Evolutionary conservation across 2,113 vertebrate genomes (phyloP), one percentile per base, ranked within the genome.

Genomic region (Dinomys branickii): DNA sequence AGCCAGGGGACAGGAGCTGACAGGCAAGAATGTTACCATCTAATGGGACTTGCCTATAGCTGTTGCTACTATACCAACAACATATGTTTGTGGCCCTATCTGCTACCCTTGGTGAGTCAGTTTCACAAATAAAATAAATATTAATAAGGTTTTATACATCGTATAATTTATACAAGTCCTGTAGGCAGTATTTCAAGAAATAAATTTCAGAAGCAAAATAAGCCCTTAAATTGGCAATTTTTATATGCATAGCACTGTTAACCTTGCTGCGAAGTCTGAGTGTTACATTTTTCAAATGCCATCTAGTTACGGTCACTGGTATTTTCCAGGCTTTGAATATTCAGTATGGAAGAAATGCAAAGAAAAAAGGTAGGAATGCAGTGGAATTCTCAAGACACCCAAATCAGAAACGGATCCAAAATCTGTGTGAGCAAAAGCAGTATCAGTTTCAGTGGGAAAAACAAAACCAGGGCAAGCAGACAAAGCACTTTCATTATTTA

Each of bases 111-210:
- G 83, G 87, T 82, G 83, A 97, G 93, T 84, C 89, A 96, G 65
- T 95, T 71, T 94, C 90, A 80, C 63, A 92, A 96, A 95, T 78
- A 95, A 97, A 96, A 96, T 90, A 94, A 94, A 97, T 92, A 91
- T 97, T 95, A 97, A 94, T 90, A 90, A 54, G 84, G 90, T 95
- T 90, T 81, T 95, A 88, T 94, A 85, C 71, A 85, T 85, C 47
- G 12, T 35, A 82, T 92, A 81, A 52, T 91, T 98, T 87, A 87
- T 89, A 88, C 61, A 95, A 94, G 91, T 93, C 78, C 95, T 81
- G 8, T 88, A 63, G 96, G 44, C 67, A 63, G 67, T 90, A 94
- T 85, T 88, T 83, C 41, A 96, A 93, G 87, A 91, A 95, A 91
- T 89, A 95, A 89, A 61, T 92, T 92, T 96, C 81, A 75, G 77